These are phyloP conservation scores for Stenopsyche tienmushanensis DNA, from an alignment of 1,140 invertebrate genomes.

Conservation along the genomic window DNA sequence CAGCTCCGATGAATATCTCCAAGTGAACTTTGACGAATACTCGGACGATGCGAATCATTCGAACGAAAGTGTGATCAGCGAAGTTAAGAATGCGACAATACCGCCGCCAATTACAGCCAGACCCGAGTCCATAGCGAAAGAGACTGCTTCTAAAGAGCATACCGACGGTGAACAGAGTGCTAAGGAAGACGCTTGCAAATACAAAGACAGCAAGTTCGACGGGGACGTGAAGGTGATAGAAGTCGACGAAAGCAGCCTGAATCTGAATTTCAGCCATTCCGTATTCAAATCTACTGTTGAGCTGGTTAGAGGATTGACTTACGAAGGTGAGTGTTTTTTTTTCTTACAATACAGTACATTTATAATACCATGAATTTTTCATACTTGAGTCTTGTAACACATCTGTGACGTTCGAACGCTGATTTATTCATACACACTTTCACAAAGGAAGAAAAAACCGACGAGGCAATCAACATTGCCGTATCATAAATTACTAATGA, in stretches of 20 bases:
- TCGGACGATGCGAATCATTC: conserved; percentile 1
- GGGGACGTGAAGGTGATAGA: conserved; percentile 9
- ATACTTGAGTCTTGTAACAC: too few species aligned
- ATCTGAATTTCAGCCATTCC: conserved; percentile 33
- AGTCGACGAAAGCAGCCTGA: conserved; percentile 19
- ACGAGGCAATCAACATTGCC: too few species aligned
- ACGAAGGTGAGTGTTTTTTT: conserved; percentile 30
- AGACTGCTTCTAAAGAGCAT: neutral
- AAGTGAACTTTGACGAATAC: conserved; percentile 18
- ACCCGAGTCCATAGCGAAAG: neutral
- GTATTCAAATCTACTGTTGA: conserved; percentile 33
- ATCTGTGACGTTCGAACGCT: too few species aligned
- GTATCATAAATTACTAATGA: too few species aligned
- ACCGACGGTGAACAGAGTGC: neutral
- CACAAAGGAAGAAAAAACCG: too few species aligned
- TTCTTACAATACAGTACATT: too few species aligned
- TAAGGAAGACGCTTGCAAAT: conserved; percentile 12
- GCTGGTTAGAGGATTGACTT: conserved; percentile 33
- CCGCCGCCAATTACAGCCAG: conserved; percentile 3
- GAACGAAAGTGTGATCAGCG: neutral
- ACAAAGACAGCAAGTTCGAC: conserved; percentile 19
- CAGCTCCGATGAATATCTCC: neutral
- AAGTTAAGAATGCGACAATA: neutral
- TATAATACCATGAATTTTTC: too few species aligned
- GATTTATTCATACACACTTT: too few species aligned